These are phyloP conservation scores for Saccopteryx leptura DNA, from an alignment of 2,113 vertebrate species.

Conservation along the genomic window DNA sequence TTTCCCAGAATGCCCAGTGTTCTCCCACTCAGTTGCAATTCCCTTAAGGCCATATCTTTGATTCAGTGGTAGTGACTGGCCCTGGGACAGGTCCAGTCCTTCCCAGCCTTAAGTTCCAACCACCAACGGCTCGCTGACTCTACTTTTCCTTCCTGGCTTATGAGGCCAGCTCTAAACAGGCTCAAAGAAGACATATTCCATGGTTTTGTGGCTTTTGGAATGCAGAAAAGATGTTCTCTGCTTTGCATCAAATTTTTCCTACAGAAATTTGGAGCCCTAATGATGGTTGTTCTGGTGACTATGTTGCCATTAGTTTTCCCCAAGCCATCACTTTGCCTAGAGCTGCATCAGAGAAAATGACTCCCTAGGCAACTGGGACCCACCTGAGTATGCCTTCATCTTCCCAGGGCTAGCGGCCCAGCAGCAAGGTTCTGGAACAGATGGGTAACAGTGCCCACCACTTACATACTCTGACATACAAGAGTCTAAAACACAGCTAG, in stretches of 20 bases:
- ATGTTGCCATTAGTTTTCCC: background rate
- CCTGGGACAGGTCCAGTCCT: background rate
- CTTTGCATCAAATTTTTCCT: background rate
- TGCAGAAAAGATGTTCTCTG: background rate
- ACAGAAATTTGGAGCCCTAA: background rate
- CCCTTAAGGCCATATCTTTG: background rate
- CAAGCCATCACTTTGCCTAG: background rate
- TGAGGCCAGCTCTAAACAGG: background rate
- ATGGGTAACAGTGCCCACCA: background rate
- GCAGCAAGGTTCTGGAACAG: background rate
- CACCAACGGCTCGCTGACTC: background rate
- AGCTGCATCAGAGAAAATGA: background rate
- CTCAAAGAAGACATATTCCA: background rate
- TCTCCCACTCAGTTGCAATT: background rate
- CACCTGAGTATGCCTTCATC: background rate
- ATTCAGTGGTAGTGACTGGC: background rate
- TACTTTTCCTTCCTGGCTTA: background rate
- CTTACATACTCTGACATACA: background rate
- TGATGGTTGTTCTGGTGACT: background rate
- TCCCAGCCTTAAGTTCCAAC: background rate
- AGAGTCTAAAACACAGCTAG: background rate
- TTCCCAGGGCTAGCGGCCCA: background rate
- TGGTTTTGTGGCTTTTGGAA: constrained; percentile 14
- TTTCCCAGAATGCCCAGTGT: background rate
- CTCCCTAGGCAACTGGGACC: background rate